phyloP scores from a whole-genome alignment of 2,797 vertebrate species.

The Staurois parvus region DNA sequence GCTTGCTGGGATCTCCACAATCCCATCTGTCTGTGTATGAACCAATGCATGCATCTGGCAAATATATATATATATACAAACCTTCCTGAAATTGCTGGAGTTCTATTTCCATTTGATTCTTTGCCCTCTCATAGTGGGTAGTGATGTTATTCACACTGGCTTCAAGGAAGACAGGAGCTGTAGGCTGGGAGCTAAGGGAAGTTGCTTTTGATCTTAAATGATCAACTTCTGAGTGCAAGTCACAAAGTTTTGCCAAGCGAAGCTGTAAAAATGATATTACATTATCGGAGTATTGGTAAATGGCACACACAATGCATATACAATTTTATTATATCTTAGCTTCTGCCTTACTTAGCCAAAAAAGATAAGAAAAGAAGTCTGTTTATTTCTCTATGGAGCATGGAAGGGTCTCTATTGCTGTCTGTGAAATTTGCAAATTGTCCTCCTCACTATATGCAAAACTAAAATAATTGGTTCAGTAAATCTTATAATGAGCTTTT shows the following conservation, averaged over 20 bases:
- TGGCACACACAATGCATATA: background rate
- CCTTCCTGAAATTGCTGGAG: slow-evolving; percentile 80
- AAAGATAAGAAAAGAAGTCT: no score
- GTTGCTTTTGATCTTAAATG: slow-evolving; percentile 72
- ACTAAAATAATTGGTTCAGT: no score
- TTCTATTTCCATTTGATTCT: slow-evolving; percentile 76
- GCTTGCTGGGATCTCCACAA: background rate
- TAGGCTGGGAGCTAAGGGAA: slow-evolving; percentile 70
- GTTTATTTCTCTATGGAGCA: no score
- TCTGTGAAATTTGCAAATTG: no score
- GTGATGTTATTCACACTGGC: slow-evolving; percentile 75
- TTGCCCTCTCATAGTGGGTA: slow-evolving; percentile 73
- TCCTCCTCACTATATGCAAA: no score
- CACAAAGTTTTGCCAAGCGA: slow-evolving; percentile 74
- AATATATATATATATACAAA: slow-evolving; percentile 64
- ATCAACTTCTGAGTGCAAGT: slow-evolving; percentile 76
- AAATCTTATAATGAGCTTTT: no score
- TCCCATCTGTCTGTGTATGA: background rate
- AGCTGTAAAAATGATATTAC: slow-evolving; percentile 69
- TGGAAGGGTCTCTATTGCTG: no score
- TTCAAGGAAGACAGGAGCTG: slow-evolving; percentile 75
- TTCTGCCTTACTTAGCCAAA: no score
- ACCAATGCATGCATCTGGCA: background rate
- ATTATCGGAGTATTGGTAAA: background rate
- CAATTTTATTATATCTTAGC: no score